phyloP scores from a whole-genome alignment of 2,888 invertebrate species.

The Norana najaformis region DNA sequence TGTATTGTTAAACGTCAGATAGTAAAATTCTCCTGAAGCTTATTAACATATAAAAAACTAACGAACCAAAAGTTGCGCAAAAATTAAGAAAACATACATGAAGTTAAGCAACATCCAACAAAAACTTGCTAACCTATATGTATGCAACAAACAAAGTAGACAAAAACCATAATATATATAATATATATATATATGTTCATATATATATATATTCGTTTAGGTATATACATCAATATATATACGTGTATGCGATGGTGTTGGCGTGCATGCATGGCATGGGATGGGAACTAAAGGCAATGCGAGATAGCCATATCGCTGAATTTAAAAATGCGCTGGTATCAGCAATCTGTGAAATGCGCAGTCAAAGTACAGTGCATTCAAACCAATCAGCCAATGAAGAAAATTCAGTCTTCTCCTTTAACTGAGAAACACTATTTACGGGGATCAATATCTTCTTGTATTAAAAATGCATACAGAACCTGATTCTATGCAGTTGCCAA shows the following conservation, averaged over 20 bases:
- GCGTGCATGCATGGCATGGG: neutral
- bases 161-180: neutral
- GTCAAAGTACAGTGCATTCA: neutral
- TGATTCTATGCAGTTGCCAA: neutral
- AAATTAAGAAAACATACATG: neutral
- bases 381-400: neutral
- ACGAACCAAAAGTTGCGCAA: constrained; percentile 13
- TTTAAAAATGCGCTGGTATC: too few species aligned
- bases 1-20: constrained; percentile 7
- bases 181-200: neutral
- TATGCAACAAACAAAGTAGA: constrained; percentile 13
- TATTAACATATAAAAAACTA: constrained; percentile 7
- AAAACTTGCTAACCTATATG: constrained; percentile 13
- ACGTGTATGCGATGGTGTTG: neutral
- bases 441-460: neutral
- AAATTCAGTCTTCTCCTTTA: neutral
- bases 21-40: neutral
- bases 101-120: constrained; percentile 13
- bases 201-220: neutral
- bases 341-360: neutral
- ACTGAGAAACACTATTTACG: neutral
- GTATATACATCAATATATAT: neutral
- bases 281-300: neutral
- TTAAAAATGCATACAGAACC: neutral
- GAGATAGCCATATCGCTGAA: too few species aligned